Evolutionary conservation across 37 sponge, comb jelly and placozoan genomes (phyloP).

Genomic region (Aplysina aerophoba): DNA sequence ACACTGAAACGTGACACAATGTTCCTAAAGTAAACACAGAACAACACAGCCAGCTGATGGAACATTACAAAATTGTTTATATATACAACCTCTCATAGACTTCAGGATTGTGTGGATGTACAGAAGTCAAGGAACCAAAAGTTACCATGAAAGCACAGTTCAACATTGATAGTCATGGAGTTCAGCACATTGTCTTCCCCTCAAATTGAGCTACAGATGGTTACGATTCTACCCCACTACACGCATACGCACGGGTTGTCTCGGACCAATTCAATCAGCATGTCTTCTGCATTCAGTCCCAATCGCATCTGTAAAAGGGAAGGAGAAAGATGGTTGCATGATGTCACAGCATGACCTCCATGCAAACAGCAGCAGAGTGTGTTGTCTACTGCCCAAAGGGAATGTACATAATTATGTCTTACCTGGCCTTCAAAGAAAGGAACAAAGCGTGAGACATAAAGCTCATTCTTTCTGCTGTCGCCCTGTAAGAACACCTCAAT

Average conservation of each 20-base stretch:
- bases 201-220: background rate
- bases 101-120: too few species aligned
- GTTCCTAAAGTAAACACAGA: background rate
- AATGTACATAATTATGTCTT: background rate
- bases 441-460: conserved; percentile 72
- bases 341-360: conserved; percentile 14
- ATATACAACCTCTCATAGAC: too few species aligned
- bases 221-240: too few species aligned
- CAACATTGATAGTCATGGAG: too few species aligned
- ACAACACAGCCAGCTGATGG: too few species aligned
- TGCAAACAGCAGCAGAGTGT: conserved; percentile 8
- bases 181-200: too few species aligned
- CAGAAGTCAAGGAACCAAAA: too few species aligned
- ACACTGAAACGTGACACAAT: background rate
- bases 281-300: conserved; percentile 83
- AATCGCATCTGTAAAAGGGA: conserved; percentile 44
- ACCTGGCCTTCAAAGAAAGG: conserved; percentile 50
- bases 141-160: too few species aligned
- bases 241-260: conserved; percentile 77
- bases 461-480: conserved; percentile 80
- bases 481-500: conserved; percentile 48
- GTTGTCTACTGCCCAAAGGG: background rate
- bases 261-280: conserved; percentile 78
- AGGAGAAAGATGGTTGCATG: background rate
- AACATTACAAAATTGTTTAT: too few species aligned